Conservation (phyloP, 2,797 vertebrate genomes). For the Mionectes olivaceus region DNA sequence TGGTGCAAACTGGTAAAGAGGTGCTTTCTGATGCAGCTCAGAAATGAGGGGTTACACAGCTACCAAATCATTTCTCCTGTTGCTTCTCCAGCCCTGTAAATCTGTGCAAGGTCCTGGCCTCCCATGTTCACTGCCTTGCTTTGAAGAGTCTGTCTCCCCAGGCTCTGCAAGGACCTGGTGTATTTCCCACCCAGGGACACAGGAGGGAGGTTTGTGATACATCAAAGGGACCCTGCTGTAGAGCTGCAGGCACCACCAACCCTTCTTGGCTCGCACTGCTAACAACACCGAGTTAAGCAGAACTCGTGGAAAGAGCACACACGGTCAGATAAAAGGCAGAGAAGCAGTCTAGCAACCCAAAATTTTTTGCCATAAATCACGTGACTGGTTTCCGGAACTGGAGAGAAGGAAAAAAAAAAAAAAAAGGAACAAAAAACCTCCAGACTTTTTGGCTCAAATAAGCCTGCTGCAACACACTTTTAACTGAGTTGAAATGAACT, state of each 20-base stretch:
- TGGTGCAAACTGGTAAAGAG: not conserved
- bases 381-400: not conserved
- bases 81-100: not conserved
- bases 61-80: not conserved
- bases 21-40: not conserved
- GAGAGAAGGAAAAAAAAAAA: not conserved
- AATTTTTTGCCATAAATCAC: not conserved
- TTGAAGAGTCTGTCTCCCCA: not conserved
- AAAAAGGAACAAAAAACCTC: too few species aligned
- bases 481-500: not conserved
- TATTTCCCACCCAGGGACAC: not conserved
- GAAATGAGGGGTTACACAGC: not conserved
- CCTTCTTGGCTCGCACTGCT: not conserved
- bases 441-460: not conserved
- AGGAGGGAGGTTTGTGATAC: not conserved
- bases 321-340: accelerated
- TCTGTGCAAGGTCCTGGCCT: not conserved
- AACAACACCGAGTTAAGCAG: not conserved
- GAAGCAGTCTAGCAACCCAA: not conserved
- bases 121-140: not conserved
- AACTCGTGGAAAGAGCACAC: not conserved
- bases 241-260: not conserved
- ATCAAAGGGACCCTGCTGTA: not conserved
- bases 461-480: not conserved
- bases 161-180: not conserved